Conservation (phyloP, 2,113 vertebrate genomes). For the Ptilorrhoa leucosticta region DNA sequence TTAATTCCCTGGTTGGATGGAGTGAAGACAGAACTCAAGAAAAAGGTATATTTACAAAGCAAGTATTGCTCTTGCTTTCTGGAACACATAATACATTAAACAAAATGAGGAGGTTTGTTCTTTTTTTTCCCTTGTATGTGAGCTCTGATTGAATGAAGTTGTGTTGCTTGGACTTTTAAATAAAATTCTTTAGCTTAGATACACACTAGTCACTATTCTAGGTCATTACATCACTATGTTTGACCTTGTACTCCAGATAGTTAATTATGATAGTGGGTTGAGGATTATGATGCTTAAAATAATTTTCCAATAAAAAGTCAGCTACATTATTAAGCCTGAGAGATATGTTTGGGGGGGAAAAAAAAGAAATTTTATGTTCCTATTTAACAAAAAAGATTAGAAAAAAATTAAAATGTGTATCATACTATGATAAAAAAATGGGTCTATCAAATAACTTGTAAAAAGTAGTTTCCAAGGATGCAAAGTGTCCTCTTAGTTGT, state of each 20-base stretch:
- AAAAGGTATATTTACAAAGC: conserved; percentile 28
- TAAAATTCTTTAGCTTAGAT: background rate
- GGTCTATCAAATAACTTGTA: background rate
- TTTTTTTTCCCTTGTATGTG: background rate
- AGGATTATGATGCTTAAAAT: background rate
- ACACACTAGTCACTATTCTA: background rate
- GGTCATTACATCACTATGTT: background rate
- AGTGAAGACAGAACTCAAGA: conserved; percentile 8
- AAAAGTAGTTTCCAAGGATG: background rate
- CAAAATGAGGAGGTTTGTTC: background rate
- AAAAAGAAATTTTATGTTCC: background rate
- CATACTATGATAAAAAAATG: background rate
- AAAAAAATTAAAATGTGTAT: background rate
- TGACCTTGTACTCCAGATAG: background rate
- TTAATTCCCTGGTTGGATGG: conserved; percentile 24
- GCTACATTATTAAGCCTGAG: background rate
- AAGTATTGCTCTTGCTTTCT: background rate
- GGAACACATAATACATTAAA: background rate
- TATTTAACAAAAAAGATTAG: background rate
- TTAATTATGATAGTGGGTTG: background rate
- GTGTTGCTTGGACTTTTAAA: background rate
- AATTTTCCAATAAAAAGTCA: background rate
- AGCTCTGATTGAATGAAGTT: background rate
- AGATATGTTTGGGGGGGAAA: fast-evolving
- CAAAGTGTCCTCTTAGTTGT: background rate